Evolutionary conservation across 1,140 invertebrate species (phyloP).

Genomic region (Euura saliciscinereae): DNA sequence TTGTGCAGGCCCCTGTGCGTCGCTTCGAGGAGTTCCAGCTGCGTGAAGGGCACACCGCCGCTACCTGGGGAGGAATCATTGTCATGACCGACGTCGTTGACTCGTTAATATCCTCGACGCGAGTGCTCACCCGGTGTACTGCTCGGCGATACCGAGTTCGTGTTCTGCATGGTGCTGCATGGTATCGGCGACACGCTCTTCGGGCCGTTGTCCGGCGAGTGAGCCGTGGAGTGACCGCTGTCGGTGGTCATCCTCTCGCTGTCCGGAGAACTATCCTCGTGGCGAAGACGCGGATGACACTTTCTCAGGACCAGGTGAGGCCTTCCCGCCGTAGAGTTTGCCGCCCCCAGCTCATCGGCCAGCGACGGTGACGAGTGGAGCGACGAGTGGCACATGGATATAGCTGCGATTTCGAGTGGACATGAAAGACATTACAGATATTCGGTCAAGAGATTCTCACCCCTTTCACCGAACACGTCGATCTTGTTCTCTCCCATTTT

Average conservation of each 20-base stretch:
- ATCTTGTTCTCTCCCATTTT: too few relatives aligned
- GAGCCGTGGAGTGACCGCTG: constrained; percentile 87
- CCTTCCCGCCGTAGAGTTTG: constrained; percentile 33
- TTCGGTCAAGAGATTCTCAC: too few relatives aligned
- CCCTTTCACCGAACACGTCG: too few relatives aligned
- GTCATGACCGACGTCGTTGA: not conserved
- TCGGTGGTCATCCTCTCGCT: constrained; percentile 84
- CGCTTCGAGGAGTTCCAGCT: constrained; percentile 88
- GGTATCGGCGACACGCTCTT: constrained; percentile 80
- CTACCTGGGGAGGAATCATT: constrained; percentile 45
- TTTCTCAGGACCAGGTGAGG: constrained; percentile 76
- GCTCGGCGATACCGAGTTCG: constrained; percentile 50
- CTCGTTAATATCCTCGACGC: constrained; percentile 32
- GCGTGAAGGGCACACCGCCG: constrained; percentile 75
- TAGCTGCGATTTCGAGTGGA: constrained; percentile 26
- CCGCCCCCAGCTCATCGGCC: constrained; percentile 71
- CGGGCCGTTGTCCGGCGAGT: constrained; percentile 82
- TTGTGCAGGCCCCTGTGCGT: constrained; percentile 95
- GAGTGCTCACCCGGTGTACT: constrained; percentile 49
- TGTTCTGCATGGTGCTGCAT: constrained; percentile 50
- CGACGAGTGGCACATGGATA: constrained; percentile 36
- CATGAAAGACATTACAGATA: too few relatives aligned
- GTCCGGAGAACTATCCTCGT: constrained; percentile 83
- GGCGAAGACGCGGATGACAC: constrained; percentile 67
- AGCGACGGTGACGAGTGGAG: constrained; percentile 63